These are phyloP conservation scores for Penaeus japonicus DNA, from an alignment of 1,140 invertebrate genomes.

Conservation along the genomic window DNA sequence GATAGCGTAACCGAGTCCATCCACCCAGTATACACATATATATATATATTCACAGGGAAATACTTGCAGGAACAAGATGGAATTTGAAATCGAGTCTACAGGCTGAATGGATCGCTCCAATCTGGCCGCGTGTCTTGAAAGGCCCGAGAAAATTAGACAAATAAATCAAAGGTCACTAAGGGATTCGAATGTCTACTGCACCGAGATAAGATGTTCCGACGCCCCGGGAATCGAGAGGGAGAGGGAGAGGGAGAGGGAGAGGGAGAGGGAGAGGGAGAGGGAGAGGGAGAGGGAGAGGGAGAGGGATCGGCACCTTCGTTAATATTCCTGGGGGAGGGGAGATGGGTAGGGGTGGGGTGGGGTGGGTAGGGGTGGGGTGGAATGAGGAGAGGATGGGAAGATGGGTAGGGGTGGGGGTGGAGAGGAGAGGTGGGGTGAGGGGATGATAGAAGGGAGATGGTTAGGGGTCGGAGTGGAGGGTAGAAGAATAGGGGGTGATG, in stretches of 20 bases:
- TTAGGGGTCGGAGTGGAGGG: background rate
- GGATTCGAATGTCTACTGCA: constrained; percentile 6
- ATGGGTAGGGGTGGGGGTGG: background rate
- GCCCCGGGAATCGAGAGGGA: background rate
- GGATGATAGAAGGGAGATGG: background rate
- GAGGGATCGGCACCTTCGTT: too few relatives aligned
- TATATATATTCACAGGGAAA: too few relatives aligned
- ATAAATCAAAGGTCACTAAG: constrained; percentile 8
- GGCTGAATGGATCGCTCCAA: background rate
- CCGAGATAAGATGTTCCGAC: background rate
- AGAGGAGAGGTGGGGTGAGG: background rate
- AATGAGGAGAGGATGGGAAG: background rate
- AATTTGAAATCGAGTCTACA: too few relatives aligned
- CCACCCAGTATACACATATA: too few relatives aligned
- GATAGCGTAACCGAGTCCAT: too few relatives aligned
- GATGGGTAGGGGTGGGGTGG: background rate
- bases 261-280: background rate
- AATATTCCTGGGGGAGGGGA: background rate
- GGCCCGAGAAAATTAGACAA: constrained; percentile 12
- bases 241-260: background rate
- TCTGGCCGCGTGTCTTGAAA: background rate
- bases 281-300: background rate
- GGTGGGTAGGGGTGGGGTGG: background rate
- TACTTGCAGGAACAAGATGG: too few relatives aligned
- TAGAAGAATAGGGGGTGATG: background rate